Base-by-base conservation (phyloP, 2,113 vertebrate species). In the Benitochromis conjunctus region DNA sequence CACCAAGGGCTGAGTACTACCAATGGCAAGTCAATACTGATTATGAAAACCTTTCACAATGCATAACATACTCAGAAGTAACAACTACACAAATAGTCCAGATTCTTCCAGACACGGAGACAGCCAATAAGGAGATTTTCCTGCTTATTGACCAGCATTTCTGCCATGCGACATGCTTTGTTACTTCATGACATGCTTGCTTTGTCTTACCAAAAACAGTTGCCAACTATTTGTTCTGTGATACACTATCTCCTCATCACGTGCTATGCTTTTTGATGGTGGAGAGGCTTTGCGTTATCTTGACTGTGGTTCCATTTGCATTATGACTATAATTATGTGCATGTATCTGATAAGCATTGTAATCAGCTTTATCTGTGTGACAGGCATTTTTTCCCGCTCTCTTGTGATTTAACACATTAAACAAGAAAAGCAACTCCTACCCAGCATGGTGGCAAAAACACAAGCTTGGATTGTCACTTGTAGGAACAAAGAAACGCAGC, bases 291-390 rank as follows among this genome's bases (percentile, higher is more conserved):
- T 19, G 62, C 69, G 76, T 91, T 93, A 94, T 94, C 94, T 91
- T 57, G 76, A 88, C 82, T 94, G 82, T 91, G 86, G 87, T 89
- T 91, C 89, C 84, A 91, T 94, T 95, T 94, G 90, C 93, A 90
- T 93, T 92, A 93, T 64, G 58, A 88, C 88, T 76, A 80, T 92
- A 94, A 95, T 95, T 93, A 95, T 93, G 91, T 86, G 77, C 89
- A 79, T 91, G 88, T 85, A 93, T 95, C 92, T 91, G 94, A 94
- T 95, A 95, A 89, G 90, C 90, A 84, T 80, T 87, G 69, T 94
- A 94, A 95, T 95, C 94, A 89, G 91, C 84, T 92, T 91, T 88
- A 95, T 95, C 94, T 93, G 83, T 36, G 55, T 83, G 92, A 89
- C 94, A 88, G 86, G 24, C 86, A 21, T 81, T 92, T 92, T 79